These are phyloP conservation scores for Plodia interpunctella DNA, from an alignment of 1,140 invertebrate genomes.

Conservation along the genomic window DNA sequence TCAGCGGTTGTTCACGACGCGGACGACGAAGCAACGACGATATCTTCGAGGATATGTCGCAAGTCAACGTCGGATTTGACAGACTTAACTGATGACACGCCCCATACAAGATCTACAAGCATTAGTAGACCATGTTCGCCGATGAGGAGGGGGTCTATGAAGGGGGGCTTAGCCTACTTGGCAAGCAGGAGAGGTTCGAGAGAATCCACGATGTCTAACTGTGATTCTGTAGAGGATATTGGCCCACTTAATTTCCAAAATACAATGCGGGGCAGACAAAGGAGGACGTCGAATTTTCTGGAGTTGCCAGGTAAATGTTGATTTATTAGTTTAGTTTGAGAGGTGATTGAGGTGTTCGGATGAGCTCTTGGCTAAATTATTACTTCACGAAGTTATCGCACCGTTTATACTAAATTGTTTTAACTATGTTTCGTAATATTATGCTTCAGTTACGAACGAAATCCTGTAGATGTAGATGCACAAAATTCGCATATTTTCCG, in stretches of 20 bases:
- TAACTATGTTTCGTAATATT: too few relatives aligned
- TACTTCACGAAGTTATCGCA: conserved; percentile 1
- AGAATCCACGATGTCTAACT: conserved; percentile 78
- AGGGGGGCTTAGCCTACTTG: conserved; percentile 85
- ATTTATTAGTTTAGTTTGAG: neutral
- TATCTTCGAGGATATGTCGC: conserved; percentile 72
- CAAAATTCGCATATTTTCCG: too few relatives aligned
- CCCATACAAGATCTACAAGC: conserved; percentile 79
- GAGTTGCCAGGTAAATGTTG: conserved; percentile 85
- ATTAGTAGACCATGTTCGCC: conserved; percentile 79
- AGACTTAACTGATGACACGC: conserved; percentile 79
- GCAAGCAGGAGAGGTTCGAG: conserved; percentile 86
- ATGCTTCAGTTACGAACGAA: too few relatives aligned
- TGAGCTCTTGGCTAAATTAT: neutral
- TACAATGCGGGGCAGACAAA: conserved; percentile 83
- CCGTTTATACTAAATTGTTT: neutral
- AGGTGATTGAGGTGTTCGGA: neutral
- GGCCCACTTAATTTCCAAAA: conserved; percentile 87
- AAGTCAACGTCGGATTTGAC: conserved; percentile 87
- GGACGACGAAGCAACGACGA: conserved; percentile 61
- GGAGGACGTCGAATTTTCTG: conserved; percentile 90
- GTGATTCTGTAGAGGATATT: conserved; percentile 84
- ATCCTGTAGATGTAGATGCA: too few relatives aligned
- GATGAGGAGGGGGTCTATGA: conserved; percentile 79
- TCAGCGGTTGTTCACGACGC: conserved; percentile 57